A percentile compares a stretch with the other conserved stretches of the same genome.
Evolutionary conservation across 1,140 invertebrate species (phyloP).

Genomic region (Danaus plexippus): DNA sequence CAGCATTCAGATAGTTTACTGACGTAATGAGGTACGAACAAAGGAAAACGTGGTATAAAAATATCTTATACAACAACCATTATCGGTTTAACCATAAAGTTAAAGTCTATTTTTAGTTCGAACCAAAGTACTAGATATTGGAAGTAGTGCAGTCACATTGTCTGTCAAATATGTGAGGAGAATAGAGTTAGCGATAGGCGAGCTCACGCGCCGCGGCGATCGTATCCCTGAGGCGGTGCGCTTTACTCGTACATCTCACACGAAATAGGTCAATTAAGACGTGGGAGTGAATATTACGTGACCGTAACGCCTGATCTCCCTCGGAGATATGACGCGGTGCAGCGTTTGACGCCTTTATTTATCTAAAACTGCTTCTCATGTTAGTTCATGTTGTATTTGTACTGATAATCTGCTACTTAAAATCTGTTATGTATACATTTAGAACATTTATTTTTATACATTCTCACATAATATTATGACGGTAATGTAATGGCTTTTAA

Average conservation of each 20-base stretch:
- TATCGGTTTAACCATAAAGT: too few relatives aligned
- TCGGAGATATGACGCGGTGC: constrained; percentile 45
- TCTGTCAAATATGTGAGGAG: constrained; percentile 43
- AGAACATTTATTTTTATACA: too few relatives aligned
- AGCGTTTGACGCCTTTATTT: constrained; percentile 60
- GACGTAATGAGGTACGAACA: too few relatives aligned
- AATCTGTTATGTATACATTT: too few relatives aligned
- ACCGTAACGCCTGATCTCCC: constrained; percentile 59
- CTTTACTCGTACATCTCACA: constrained; percentile 53
- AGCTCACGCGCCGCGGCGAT: constrained; percentile 57
- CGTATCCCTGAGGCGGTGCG: constrained; percentile 52
- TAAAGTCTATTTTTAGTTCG: too few relatives aligned
- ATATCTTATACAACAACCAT: too few relatives aligned
- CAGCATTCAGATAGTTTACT: too few relatives aligned
- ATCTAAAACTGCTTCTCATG: constrained; percentile 38
- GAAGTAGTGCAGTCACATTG: constrained; percentile 11
- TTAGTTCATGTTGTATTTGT: constrained; percentile 11
- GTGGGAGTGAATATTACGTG: constrained; percentile 65
- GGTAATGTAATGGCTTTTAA: too few relatives aligned
- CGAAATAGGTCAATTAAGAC: constrained; percentile 70
- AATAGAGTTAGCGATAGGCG: constrained; percentile 42
- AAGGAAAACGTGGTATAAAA: too few relatives aligned
- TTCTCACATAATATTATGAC: too few relatives aligned
- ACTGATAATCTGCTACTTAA: constrained; percentile 9
- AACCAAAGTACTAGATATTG: not conserved